These are phyloP conservation scores for Pharmacophagus antenor DNA, from an alignment of 2,888 invertebrate species.

Conservation along the genomic window DNA sequence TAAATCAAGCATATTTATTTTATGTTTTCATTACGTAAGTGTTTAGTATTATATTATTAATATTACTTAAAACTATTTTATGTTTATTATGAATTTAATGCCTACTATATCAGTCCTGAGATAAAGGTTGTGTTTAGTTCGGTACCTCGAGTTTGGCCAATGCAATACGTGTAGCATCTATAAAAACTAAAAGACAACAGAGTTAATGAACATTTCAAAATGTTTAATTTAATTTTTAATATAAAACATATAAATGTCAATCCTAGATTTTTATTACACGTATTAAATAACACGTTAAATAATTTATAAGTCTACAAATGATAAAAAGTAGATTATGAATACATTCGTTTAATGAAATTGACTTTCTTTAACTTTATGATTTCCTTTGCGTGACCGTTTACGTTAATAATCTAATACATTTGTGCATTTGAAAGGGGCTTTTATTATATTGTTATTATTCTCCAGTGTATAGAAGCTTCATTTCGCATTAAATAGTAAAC, in stretches of 20 bases:
- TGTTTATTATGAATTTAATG: neutral
- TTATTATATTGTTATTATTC: constrained; percentile 56
- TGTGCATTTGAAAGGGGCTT: constrained; percentile 70
- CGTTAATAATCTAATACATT: constrained; percentile 76
- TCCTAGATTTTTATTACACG: too few relatives aligned
- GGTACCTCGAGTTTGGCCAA: too few relatives aligned
- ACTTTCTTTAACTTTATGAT: constrained; percentile 77
- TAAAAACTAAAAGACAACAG: too few relatives aligned
- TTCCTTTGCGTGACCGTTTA: constrained; percentile 78
- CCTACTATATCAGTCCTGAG: too few relatives aligned
- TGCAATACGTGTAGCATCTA: too few relatives aligned
- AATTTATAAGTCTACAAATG: neutral
- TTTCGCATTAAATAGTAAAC: neutral
- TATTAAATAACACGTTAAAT: neutral
- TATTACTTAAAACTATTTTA: neutral
- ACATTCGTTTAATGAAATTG: constrained; percentile 72
- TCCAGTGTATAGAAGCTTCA: constrained; percentile 58
- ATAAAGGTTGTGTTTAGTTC: too few relatives aligned
- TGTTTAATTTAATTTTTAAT: too few relatives aligned
- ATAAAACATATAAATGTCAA: neutral
- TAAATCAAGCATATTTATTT: neutral
- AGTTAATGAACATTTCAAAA: too few relatives aligned
- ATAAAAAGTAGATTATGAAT: constrained; percentile 36
- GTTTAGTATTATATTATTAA: neutral
- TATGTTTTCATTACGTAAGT: neutral